A percentile compares a stretch with the other conserved stretches of the same genome.
Conservation (phyloP, 2,888 invertebrate genomes). For the Ochlodes sylvanus region DNA sequence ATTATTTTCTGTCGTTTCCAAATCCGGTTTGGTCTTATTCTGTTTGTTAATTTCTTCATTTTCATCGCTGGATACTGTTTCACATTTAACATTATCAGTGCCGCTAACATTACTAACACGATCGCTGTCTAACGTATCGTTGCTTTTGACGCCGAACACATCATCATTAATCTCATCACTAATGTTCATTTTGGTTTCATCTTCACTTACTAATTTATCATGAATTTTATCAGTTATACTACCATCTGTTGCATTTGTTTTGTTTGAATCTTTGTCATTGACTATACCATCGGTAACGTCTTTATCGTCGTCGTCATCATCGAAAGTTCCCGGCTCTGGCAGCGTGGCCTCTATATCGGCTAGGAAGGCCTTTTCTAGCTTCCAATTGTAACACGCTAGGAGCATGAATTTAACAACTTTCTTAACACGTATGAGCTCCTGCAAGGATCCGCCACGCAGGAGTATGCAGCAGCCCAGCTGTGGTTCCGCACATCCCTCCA, state of each 20-base stretch:
- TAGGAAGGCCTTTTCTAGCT: conserved; percentile 95
- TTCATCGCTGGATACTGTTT: conserved; percentile 35
- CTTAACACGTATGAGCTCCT: conserved; percentile 93
- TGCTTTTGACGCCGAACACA: conserved; percentile 40
- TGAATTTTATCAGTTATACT: conserved; percentile 10
- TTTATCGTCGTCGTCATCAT: conserved; percentile 55
- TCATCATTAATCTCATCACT: conserved; percentile 43
- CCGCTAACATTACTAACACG: conserved; percentile 1
- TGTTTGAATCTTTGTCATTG: conserved; percentile 27
- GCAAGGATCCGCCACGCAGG: conserved; percentile 89
- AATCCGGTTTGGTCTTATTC: conserved; percentile 29
- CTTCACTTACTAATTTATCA: conserved; percentile 38
- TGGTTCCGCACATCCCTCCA: conserved; percentile 94
- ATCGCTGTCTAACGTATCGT: conserved; percentile 34
- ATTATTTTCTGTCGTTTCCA: conserved; percentile 15
- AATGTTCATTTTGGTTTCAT: conserved; percentile 39
- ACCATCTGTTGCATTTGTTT: conserved; percentile 29
- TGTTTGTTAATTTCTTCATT: conserved; percentile 32
- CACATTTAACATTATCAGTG: conserved; percentile 20
- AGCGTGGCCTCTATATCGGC: conserved; percentile 90
- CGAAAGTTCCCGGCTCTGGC: conserved; percentile 75
- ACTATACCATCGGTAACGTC: conserved; percentile 42
- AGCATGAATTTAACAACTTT: conserved; percentile 92
- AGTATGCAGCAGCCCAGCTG: conserved; percentile 95
- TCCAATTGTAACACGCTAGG: conserved; percentile 95